phyloP scores from a whole-genome alignment of 2,797 vertebrate genomes.

The Anisognathus igniventris region DNA sequence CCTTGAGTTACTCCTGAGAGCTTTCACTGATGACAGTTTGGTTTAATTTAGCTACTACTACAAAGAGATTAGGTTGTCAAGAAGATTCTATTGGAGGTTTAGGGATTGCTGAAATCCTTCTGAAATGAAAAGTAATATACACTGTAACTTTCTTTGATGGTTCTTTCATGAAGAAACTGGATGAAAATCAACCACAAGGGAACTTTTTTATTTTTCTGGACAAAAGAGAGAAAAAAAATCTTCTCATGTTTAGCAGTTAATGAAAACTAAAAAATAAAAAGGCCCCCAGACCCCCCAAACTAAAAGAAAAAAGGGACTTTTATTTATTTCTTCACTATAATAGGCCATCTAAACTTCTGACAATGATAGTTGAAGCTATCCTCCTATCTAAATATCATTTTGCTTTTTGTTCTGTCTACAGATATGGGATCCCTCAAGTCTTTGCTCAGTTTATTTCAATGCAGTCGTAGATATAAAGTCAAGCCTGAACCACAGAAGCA shows the following conservation, averaged over 20 bases:
- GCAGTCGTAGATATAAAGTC: neutral
- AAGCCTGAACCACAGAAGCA: neutral
- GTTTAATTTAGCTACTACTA: slow-evolving; percentile 58
- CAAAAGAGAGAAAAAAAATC: neutral
- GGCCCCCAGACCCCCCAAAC: accelerated
- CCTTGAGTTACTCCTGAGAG: slow-evolving; percentile 39
- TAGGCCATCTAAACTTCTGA: neutral
- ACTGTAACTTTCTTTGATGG: slow-evolving; percentile 38
- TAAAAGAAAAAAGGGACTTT: neutral
- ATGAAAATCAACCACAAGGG: slow-evolving; percentile 21
- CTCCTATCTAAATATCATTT: neutral
- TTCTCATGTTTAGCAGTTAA: neutral
- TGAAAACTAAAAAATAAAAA: neutral
- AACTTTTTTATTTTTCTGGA: neutral
- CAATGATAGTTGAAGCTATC: neutral
- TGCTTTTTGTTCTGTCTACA: neutral
- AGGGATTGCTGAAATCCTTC: slow-evolving; percentile 54
- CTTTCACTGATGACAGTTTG: slow-evolving; percentile 45
- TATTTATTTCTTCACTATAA: neutral
- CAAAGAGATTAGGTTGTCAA: slow-evolving; percentile 56
- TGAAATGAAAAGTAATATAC: slow-evolving; percentile 52
- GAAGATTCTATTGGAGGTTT: slow-evolving; percentile 36
- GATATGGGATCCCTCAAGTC: neutral
- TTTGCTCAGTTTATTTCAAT: neutral
- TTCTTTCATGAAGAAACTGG: slow-evolving; percentile 31